These are phyloP conservation scores for Gryllus longicercus DNA, from an alignment of 2,888 invertebrate genomes.

Conservation along the genomic window DNA sequence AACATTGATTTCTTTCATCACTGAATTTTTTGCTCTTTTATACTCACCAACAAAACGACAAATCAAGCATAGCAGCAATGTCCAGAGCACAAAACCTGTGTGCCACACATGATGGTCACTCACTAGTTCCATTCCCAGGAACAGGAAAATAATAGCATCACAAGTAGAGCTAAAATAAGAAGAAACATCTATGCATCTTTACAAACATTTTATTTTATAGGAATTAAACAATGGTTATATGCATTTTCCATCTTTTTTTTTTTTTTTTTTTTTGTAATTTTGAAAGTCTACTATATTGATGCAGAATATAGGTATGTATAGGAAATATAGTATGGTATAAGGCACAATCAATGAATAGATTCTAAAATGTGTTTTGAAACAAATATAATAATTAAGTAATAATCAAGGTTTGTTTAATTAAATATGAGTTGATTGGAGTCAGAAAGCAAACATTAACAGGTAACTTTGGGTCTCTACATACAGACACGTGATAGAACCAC, in stretches of 20 bases:
- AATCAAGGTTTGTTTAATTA: no score
- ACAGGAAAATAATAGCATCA: constrained; percentile 62
- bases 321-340: no score
- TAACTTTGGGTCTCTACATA: no score
- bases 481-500: no score
- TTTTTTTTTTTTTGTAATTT: background rate
- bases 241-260: background rate
- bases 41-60: constrained; percentile 53
- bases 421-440: no score
- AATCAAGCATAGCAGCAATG: constrained; percentile 53
- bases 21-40: constrained; percentile 23
- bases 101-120: constrained; percentile 44
- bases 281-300: background rate
- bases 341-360: no score
- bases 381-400: no score
- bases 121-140: constrained; percentile 57
- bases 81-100: constrained; percentile 55
- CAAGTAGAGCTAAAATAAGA: constrained; percentile 49
- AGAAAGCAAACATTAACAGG: no score
- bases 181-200: no score
- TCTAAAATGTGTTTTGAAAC: no score
- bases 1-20: background rate
- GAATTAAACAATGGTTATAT: background rate
- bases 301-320: no score
- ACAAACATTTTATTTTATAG: no score